A percentile compares a stretch with the other conserved stretches of the same genome.
phyloP scores from a whole-genome alignment of 2,888 invertebrate genomes.

The Octonoba sinensis region DNA sequence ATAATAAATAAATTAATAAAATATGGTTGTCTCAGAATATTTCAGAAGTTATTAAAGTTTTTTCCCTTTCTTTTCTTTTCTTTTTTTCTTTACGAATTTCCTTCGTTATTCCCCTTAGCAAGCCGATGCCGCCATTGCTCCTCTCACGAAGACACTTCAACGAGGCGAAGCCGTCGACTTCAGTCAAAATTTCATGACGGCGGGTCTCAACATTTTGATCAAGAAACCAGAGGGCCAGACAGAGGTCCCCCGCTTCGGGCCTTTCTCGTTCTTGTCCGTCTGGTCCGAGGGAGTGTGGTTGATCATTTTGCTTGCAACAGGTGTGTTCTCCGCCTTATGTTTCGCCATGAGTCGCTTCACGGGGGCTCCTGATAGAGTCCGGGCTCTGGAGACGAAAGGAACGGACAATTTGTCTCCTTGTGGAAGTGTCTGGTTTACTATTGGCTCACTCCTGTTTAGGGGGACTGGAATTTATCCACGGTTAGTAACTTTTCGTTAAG shows the following conservation, averaged over 20 bases:
- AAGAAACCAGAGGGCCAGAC: neutral
- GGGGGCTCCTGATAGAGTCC: slow-evolving; percentile 36
- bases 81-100: neutral
- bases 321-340: neutral
- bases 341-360: slow-evolving; percentile 25
- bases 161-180: slow-evolving; percentile 11
- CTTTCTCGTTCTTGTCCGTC: slow-evolving; percentile 32
- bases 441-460: slow-evolving; percentile 21
- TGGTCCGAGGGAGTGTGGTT: slow-evolving; percentile 30
- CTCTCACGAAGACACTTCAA: slow-evolving; percentile 24
- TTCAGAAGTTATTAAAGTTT: no score
- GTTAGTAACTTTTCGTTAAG: slow-evolving; percentile 17
- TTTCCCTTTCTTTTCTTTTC: neutral
- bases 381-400: slow-evolving; percentile 46
- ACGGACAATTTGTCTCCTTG: slow-evolving; percentile 45
- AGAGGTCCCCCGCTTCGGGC: neutral
- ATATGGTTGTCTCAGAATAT: no score
- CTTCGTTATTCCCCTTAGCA: slow-evolving; percentile 8
- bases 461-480: slow-evolving; percentile 52
- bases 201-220: slow-evolving; percentile 32
- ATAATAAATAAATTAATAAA: no score
- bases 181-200: slow-evolving; percentile 21
- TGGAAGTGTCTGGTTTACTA: slow-evolving; percentile 36
- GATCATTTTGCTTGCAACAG: neutral
- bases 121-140: slow-evolving; percentile 23